Conservation (phyloP, 2,888 invertebrate genomes). For the Quadroppia sp. region DNA sequence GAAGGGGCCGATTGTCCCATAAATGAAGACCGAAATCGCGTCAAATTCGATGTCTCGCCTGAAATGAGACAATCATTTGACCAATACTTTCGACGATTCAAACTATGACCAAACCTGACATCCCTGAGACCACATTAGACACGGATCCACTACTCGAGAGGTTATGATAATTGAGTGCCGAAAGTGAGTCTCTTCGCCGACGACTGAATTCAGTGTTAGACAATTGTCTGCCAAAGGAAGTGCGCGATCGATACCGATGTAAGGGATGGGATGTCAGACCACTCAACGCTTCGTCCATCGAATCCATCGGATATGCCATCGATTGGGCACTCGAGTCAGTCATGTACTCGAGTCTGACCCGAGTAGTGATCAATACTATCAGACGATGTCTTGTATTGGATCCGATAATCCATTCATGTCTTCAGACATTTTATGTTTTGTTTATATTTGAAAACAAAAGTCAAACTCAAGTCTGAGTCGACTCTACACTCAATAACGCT, state of each 20-base stretch:
- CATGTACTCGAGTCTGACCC: neutral
- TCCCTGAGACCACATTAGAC: constrained; percentile 26
- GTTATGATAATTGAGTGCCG: constrained; percentile 33
- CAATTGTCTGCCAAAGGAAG: constrained; percentile 39
- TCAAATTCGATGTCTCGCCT: constrained; percentile 62
- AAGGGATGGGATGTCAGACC: constrained; percentile 29
- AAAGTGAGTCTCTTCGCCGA: constrained; percentile 38
- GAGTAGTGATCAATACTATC: neutral
- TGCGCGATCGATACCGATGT: constrained; percentile 41
- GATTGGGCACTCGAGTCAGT: neutral
- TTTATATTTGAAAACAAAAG: constrained; percentile 28
- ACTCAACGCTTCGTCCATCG: neutral
- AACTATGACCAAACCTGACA: neutral
- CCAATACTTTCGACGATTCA: neutral
- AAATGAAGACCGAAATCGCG: constrained; percentile 79
- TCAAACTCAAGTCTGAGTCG: neutral
- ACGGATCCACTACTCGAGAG: constrained; percentile 34
- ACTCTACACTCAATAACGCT: neutral
- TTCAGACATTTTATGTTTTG: constrained; percentile 26
- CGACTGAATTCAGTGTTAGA: constrained; percentile 33
- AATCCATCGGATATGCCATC: neutral
- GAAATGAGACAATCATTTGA: neutral
- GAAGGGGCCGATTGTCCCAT: constrained; percentile 93
- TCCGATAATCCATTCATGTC: neutral
- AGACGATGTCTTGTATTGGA: neutral